Evolutionary conservation across 2,113 vertebrate genomes (phyloP), one percentile per base, ranked within the genome.

Genomic region (Engraulis encrasicolus): DNA sequence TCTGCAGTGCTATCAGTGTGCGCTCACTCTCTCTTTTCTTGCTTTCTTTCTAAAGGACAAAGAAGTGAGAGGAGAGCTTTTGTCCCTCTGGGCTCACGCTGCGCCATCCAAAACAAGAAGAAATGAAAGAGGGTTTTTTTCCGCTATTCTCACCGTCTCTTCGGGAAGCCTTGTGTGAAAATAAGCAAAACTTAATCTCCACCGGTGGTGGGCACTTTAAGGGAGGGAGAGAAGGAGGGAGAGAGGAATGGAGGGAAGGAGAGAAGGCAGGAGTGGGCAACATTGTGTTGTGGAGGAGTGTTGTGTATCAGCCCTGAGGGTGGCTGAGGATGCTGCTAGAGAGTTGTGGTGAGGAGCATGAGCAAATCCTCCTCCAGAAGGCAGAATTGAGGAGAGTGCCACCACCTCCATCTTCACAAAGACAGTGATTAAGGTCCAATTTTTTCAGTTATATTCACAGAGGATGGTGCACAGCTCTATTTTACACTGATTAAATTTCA

Each of bases 71-170:
- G 14, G 23, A 23, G 58, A 74, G 66, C 31, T 74, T n/a, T 74
- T 74, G 66, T 74, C 66, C 66, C 27, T 3, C 12, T 11, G 66
- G 31, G 27, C 66, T 74, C 66, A 74, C 5, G 27, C 66, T 17
- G 66, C 15, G 23, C 66, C 66, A 36, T 74, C 66, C 66, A 36
- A 66, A 74, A 36, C 12, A 17, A 19, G 23, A 34, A 74, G 23
- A 31, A 74, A 74, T 74, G 66, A 74, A 36, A 74, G 66, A 74
- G n/a, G n/a, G n/a, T n/a, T n/a, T 14, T 74, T 71, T 71, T 71
- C 7, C 23, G n/a, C 23, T 34, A 27, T 66, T 23, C 27, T 66
- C n/a, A n/a, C 20, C 58, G 0, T 66, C 58, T 66, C 58, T 1
- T 7, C 23, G 27, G 11, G 27, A 74, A 74, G 66, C 66, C 1